Evolutionary conservation across 2,797 vertebrate species (phyloP).

Genomic region (Pelodytes ibericus): DNA sequence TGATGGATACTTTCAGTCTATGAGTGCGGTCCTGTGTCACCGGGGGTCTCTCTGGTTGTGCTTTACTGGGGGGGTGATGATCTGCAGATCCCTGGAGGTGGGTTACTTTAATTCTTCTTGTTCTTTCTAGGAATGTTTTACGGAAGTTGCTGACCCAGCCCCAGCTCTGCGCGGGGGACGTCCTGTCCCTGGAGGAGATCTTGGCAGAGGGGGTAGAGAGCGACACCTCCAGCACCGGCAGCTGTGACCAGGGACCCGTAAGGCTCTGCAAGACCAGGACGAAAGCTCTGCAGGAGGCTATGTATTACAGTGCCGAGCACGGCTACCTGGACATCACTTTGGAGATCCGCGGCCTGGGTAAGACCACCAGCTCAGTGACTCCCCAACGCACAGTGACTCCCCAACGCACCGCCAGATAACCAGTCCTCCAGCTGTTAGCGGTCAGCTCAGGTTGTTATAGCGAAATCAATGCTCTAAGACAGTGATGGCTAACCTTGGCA

Average conservation of each 20-base stretch:
- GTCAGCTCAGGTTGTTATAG: too few species aligned
- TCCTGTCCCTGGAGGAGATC: slow-evolving; percentile 96
- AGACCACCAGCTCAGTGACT: too few species aligned
- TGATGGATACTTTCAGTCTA: too few species aligned
- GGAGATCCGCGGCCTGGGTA: slow-evolving; percentile 91
- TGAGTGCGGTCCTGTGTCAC: too few species aligned
- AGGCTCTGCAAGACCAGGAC: slow-evolving; percentile 87
- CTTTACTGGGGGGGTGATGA: too few species aligned
- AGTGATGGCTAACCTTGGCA: too few species aligned
- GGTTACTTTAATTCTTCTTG: not conserved
- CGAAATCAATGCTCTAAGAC: too few species aligned
- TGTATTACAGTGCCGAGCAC: slow-evolving; percentile 95
- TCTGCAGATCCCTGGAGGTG: not conserved
- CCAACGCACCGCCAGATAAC: too few species aligned
- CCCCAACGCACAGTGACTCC: too few species aligned
- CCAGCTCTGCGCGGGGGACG: slow-evolving; percentile 88
- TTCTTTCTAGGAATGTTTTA: slow-evolving; percentile 83
- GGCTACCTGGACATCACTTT: slow-evolving; percentile 97
- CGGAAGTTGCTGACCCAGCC: slow-evolving; percentile 94
- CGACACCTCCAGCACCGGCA: slow-evolving; percentile 77
- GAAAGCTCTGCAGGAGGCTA: slow-evolving; percentile 95
- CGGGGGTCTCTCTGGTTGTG: too few species aligned
- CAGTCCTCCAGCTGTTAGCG: too few species aligned
- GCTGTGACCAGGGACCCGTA: slow-evolving; percentile 76
- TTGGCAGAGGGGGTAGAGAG: slow-evolving; percentile 92